These are phyloP conservation scores for Athetis lepigone DNA, from an alignment of 2,888 invertebrate species.

Conservation along the genomic window DNA sequence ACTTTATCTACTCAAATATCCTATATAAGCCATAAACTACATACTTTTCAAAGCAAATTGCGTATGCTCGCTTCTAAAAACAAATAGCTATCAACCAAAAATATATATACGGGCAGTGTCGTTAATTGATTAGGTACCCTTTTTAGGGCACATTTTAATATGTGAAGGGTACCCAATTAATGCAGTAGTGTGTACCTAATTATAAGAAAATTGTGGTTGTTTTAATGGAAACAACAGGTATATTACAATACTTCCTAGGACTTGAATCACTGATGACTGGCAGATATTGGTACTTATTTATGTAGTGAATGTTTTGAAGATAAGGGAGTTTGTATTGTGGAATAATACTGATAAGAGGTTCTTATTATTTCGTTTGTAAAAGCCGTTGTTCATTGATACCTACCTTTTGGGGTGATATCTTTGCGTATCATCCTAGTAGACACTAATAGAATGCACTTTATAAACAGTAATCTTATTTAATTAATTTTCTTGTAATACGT, in stretches of 20 bases:
- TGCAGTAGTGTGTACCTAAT: not conserved
- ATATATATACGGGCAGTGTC: not conserved
- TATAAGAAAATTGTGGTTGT: not conserved
- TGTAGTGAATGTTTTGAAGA: slow-evolving; percentile 31
- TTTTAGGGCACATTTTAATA: not conserved
- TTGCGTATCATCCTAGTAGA: not conserved
- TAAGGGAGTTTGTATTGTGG: slow-evolving; percentile 24
- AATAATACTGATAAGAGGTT: slow-evolving; percentile 15
- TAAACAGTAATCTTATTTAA: no score
- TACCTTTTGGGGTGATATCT: not conserved
- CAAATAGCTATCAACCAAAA: not conserved
- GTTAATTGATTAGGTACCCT: not conserved
- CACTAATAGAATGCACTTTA: not conserved
- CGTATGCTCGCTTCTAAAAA: not conserved
- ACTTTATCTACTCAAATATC: not conserved
- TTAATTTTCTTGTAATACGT: not conserved
- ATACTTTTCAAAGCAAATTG: not conserved
- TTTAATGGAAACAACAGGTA: slow-evolving; percentile 8
- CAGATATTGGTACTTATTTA: slow-evolving; percentile 6
- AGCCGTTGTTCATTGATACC: slow-evolving; percentile 14
- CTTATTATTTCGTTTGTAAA: slow-evolving; percentile 17
- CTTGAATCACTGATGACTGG: slow-evolving; percentile 27
- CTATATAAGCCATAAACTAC: not conserved
- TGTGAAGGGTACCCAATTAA: not conserved
- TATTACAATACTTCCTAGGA: slow-evolving; percentile 17